Base-by-base conservation (phyloP, 2,113 vertebrate genomes). In the Syngnathus floridae region DNA sequence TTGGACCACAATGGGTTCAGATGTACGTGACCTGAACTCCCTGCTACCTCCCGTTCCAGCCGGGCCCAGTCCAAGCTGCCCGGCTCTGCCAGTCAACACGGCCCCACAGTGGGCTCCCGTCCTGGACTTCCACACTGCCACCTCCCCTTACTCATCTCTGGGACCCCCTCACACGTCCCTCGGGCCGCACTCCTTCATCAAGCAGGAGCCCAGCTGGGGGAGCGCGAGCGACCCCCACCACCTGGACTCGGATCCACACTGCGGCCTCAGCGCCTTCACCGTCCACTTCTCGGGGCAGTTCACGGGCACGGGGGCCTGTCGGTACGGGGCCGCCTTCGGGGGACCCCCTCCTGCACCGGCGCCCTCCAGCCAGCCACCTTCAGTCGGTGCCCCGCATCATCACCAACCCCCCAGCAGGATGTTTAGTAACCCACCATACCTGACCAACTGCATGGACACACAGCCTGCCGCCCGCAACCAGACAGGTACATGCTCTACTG, bases 211-310 rank as follows among this genome's bases (percentile, higher is more conserved):
- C 70, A 94, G 84, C 88, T 97, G 96, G 96, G 93, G 95, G 84
- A 84, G 92, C 61, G 77, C 91, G 14, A 77, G 88, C 0, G 96
- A 98, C 85, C 93, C 94, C 5, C 95, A 94, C 77, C 92, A 93
- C 13, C 95, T 93, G 56, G 95, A 97, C 45, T 7, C 83, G 0
- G 95, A 98, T 85, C 88, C 90, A 43, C 95, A 98, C 75, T 97
- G 95, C 55, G 90, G 90, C 76, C 86, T 98, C 67, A 98, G 96
- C 79, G 96, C 96, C 80, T 98, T 98, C 89, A 98, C 95, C 7
- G 93, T 98, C 7, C 96, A 98, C 85, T 98, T 98, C 91, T 98
- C 96, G 0, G 96, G 96, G 21, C 96, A 98, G 88, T 96, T 98
- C 86, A 96, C 95, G 0, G 96, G 96, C 65, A 97, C 95, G 0